Base-by-base conservation (phyloP, 1,140 invertebrate species). In the Centruroides vittatus region DNA sequence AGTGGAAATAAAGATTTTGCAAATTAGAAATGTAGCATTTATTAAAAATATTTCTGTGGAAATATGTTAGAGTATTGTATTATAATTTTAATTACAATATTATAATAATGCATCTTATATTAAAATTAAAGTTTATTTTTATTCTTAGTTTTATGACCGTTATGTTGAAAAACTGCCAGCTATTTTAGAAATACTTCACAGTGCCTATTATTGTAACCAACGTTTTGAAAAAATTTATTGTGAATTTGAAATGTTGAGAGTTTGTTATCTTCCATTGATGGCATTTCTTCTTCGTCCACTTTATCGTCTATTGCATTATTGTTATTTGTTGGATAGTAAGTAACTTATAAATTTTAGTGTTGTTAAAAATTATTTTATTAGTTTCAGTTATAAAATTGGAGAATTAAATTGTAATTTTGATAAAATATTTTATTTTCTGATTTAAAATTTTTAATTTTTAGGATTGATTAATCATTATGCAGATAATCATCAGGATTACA, bases 281-380 rank as follows among this genome's bases (percentile, higher is more conserved):
- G 83, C 84, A 36, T 86, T 96, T 70, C 78, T 95, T 35, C 76
- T 96, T 57, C 91, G 93, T 70, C 93, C 93, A 48, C 78, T 93
- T 52, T 90, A 95, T 75, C 79, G 92, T 59, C 74, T 95, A 53
- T 76, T 93, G 46, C 90, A 94, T 73, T 93, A 93, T 73, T 82
- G 85, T 70, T 78, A 82, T 61, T 79, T 95, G 66, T 78, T 95
- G 55, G 83, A 89, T 73, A 81, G 90, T 92, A 80, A 81, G 84
- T 78, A 10, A 55, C 13, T 23, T 57, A 53, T 35, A 41, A 41
- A 41, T 41, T 41, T 41, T n/a, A n/a, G n/a, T n/a, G n/a, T n/a
- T n/a, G n/a, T 41, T 41, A 41, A 7, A 41, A 41, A 41, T 41
- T 41, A 41, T 41, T 41, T 41, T 41, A 4, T 41, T 41, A 41